phyloP scores from a whole-genome alignment of 2,797 vertebrate species.

The Chloroceryle inda region DNA sequence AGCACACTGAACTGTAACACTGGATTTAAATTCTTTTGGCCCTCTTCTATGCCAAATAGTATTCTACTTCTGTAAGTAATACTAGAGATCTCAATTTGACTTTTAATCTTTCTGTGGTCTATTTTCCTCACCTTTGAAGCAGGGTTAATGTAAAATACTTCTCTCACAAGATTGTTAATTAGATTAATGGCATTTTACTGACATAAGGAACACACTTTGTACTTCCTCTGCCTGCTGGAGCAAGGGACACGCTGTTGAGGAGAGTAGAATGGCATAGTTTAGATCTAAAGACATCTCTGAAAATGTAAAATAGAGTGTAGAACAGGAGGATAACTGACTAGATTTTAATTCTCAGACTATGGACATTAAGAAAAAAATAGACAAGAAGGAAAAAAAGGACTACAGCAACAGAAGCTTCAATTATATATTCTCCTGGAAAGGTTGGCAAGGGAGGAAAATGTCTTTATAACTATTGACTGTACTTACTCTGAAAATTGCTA shows the following conservation, averaged over 20 bases:
- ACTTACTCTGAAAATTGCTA: neutral
- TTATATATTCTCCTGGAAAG: neutral
- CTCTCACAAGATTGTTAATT: neutral
- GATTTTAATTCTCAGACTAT: neutral
- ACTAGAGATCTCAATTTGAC: neutral
- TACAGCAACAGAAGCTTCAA: neutral
- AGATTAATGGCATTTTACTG: neutral
- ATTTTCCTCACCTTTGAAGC: neutral
- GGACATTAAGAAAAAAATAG: neutral
- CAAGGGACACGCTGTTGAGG: neutral
- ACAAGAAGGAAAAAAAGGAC: too few species aligned
- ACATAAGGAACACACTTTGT: neutral
- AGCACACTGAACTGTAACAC: neutral
- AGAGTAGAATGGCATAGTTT: neutral
- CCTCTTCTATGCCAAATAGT: neutral
- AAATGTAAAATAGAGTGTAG: neutral
- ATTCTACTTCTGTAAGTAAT: neutral
- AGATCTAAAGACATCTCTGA: neutral
- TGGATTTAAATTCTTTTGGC: neutral
- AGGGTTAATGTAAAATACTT: neutral
- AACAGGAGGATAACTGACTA: neutral
- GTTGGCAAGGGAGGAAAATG: neutral
- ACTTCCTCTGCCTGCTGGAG: neutral
- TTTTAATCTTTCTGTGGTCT: neutral
- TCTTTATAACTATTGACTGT: neutral